Conservation (phyloP, 2,888 invertebrate species). For the Sipunculus nudus region DNA sequence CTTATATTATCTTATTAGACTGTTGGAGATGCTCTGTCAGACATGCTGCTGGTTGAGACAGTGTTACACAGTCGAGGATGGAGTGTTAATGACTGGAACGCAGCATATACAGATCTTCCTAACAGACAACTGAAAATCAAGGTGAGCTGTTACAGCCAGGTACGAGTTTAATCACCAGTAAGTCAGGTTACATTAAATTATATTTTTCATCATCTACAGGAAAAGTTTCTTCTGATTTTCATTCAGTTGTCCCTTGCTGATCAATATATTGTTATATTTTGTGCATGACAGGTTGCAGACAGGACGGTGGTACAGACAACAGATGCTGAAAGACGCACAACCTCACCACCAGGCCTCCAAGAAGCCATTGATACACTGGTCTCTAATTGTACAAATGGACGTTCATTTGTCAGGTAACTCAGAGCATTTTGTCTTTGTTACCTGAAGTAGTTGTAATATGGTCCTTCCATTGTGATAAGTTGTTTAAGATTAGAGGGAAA, state of each 20-base stretch:
- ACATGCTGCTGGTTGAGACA: conserved; percentile 91
- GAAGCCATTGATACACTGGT: conserved; percentile 79
- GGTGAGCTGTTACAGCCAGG: conserved; percentile 74
- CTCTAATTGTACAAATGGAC: conserved; percentile 75
- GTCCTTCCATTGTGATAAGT: no score
- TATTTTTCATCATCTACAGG: conserved; percentile 2
- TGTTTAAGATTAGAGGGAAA: no score
- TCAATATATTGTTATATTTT: no score
- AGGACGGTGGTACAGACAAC: conserved; percentile 85
- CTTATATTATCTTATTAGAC: conserved; percentile 57
- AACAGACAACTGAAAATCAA: conserved; percentile 88
- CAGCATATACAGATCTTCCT: conserved; percentile 82
- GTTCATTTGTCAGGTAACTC: conserved; percentile 85
- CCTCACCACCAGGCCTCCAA: conserved; percentile 86
- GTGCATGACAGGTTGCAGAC: conserved; percentile 72
- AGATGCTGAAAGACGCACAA: conserved; percentile 85
- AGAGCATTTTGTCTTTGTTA: no score
- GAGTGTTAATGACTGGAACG: conserved; percentile 82
- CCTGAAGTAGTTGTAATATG: background rate
- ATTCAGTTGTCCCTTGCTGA: no score
- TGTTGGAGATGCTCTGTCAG: conserved; percentile 95
- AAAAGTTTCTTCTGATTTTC: background rate
- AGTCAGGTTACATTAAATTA: background rate
- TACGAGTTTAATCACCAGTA: conserved; percentile 4
- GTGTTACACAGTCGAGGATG: conserved; percentile 85